These are phyloP conservation scores for Trematomus loennbergii DNA, from an alignment of 2,113 vertebrate species.

Conservation along the genomic window DNA sequence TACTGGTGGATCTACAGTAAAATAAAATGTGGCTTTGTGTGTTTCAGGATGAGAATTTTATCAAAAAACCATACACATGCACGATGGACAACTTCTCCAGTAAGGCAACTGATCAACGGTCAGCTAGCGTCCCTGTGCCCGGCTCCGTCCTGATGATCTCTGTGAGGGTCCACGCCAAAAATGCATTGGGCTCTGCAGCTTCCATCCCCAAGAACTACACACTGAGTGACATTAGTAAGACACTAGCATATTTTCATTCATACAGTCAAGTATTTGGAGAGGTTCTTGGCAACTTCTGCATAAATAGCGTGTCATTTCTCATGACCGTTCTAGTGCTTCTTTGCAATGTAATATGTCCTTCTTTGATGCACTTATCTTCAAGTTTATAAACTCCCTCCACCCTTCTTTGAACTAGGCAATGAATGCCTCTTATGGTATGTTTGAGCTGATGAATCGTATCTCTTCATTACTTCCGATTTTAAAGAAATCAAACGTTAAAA, in stretches of 20 bases:
- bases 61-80: slow-evolving; percentile 7
- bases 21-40: slow-evolving; percentile 38
- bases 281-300: background rate
- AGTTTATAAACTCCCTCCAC: background rate
- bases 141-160: slow-evolving; percentile 54
- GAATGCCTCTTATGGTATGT: background rate
- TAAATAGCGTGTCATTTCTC: background rate
- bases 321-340: background rate
- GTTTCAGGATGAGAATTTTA: slow-evolving; percentile 68
- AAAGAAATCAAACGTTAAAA: background rate
- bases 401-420: background rate
- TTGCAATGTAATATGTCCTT: background rate
- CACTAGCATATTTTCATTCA: background rate
- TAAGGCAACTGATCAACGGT: background rate
- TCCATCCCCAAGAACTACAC: slow-evolving; percentile 58
- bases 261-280: background rate
- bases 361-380: background rate
- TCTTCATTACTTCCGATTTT: background rate
- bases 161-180: slow-evolving; percentile 60
- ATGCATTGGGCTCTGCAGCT: slow-evolving; percentile 60
- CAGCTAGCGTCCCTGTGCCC: slow-evolving; percentile 42
- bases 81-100: background rate
- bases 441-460: background rate
- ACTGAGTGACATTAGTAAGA: slow-evolving; percentile 79
- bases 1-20: background rate